phyloP scores from a whole-genome alignment of 2,113 vertebrate genomes.

The human (Homo sapiens) region DNA sequence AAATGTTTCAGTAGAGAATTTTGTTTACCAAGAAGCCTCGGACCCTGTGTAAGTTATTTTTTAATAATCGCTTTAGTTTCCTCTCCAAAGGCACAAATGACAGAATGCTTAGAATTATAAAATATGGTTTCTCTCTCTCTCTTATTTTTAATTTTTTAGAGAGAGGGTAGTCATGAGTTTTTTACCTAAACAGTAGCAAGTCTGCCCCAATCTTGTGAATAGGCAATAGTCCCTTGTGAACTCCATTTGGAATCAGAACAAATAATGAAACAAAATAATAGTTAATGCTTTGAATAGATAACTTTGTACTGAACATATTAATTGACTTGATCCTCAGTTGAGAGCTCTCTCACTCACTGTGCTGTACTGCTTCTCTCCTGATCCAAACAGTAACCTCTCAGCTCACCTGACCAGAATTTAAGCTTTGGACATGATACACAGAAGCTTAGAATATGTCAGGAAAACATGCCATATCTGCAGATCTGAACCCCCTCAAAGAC shows the following conservation, averaged over 20 bases:
- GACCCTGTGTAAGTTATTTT: slow-evolving; percentile 44
- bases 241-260: slow-evolving; percentile 4
- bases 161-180: neutral
- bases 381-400: neutral
- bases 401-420: neutral
- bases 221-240: neutral
- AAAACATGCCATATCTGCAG: neutral
- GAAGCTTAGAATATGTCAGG: neutral
- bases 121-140: neutral
- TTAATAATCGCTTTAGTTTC: slow-evolving; percentile 52
- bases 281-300: neutral
- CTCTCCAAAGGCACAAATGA: slow-evolving; percentile 40
- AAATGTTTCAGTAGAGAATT: slow-evolving; percentile 41
- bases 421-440: neutral
- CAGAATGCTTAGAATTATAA: slow-evolving; percentile 25
- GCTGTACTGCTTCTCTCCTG: neutral
- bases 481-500: neutral
- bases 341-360: neutral
- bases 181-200: neutral
- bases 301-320: neutral
- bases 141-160: neutral
- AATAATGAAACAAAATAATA: neutral
- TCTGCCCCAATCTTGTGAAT: neutral
- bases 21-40: slow-evolving; percentile 51
- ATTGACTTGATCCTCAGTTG: neutral